A percentile compares a stretch with the other conserved stretches of the same genome.
These are phyloP conservation scores for Cliona cf. orientalis DNA, from an alignment of 37 sponge, comb jelly and placozoan genomes.

Conservation along the genomic window DNA sequence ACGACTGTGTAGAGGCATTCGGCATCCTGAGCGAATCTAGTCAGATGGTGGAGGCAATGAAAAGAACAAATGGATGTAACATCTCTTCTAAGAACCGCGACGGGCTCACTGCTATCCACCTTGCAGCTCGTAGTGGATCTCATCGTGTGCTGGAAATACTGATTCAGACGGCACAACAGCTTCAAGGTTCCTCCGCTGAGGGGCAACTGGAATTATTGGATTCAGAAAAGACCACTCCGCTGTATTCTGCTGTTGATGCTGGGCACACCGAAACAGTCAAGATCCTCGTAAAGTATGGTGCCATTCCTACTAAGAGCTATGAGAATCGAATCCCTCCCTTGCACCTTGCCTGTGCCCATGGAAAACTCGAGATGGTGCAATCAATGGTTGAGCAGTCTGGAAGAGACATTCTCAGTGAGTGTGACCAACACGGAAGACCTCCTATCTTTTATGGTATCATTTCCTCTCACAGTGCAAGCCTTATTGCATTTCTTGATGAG, in stretches of 20 bases:
- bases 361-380: constrained; percentile 56
- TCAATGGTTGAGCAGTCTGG: constrained; percentile 44
- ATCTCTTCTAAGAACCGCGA: too few species aligned
- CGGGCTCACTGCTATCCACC: constrained; percentile 69
- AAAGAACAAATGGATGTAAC: too few species aligned
- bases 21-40: too few species aligned
- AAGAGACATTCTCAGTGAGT: constrained; percentile 11
- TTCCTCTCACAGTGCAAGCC: constrained; percentile 4
- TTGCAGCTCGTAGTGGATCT: constrained; percentile 73
- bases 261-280: constrained; percentile 67
- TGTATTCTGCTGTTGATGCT: constrained; percentile 82
- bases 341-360: constrained; percentile 77
- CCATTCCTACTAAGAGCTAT: constrained; percentile 39
- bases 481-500: constrained; percentile 54
- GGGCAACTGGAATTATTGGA: constrained; percentile 54
- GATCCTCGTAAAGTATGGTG: constrained; percentile 73
- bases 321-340: constrained; percentile 63
- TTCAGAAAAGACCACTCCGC: constrained; percentile 84
- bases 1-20: too few species aligned
- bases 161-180: constrained; percentile 13
- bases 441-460: constrained; percentile 53
- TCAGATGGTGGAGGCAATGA: too few species aligned
- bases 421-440: constrained; percentile 22
- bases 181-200: constrained; percentile 76
- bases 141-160: constrained; percentile 51